These are phyloP conservation scores for Ceratina japonica DNA, from an alignment of 1,140 invertebrate genomes.

Conservation along the genomic window DNA sequence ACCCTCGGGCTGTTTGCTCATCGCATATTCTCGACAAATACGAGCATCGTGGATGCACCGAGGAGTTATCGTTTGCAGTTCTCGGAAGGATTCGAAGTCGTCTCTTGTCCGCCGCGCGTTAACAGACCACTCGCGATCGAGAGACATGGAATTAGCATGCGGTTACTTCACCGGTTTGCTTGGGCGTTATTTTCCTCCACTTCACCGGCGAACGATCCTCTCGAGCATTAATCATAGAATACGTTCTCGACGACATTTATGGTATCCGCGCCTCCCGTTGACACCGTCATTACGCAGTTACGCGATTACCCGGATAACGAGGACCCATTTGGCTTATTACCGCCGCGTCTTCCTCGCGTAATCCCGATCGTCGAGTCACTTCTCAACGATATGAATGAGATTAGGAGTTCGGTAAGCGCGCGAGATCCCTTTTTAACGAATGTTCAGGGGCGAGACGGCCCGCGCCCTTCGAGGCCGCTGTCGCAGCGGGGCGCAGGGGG, in stretches of 20 bases:
- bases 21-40: background rate
- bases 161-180: background rate
- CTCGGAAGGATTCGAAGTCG: background rate
- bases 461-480: conserved; percentile 23
- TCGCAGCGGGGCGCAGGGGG: background rate
- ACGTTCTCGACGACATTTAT: background rate
- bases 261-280: conserved; percentile 1
- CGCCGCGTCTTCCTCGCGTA: conserved; percentile 17
- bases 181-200: background rate
- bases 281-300: conserved; percentile 54
- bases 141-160: background rate
- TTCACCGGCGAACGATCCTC: background rate
- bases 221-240: conserved; percentile 23
- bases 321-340: conserved; percentile 50
- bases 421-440: conserved; percentile 33
- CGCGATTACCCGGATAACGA: conserved; percentile 47
- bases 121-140: too few species aligned
- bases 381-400: background rate
- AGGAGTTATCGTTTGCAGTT: background rate
- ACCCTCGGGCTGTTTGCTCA: background rate
- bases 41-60: background rate
- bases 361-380: conserved; percentile 12
- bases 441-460: conserved; percentile 10
- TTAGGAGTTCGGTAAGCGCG: background rate
- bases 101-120: too few species aligned